phyloP scores from a whole-genome alignment of 2,888 invertebrate species.

The Xylocampa areola region DNA sequence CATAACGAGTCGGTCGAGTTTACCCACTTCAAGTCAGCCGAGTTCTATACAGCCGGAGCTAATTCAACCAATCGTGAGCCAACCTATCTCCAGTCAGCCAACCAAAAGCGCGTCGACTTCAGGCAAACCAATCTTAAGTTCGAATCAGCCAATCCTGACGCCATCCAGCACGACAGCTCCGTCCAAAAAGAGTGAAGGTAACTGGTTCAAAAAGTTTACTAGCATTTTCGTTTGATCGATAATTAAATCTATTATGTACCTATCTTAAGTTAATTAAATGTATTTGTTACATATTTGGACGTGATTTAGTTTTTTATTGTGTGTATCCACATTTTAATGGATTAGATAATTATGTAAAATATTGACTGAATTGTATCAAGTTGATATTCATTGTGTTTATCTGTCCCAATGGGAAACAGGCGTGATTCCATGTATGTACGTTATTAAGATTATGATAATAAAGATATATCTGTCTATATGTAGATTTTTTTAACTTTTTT shows the following conservation, averaged over 20 bases:
- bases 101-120: background rate
- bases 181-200: background rate
- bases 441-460: too few species aligned
- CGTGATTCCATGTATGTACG: too few species aligned
- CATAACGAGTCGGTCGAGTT: background rate
- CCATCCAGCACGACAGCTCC: background rate
- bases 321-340: too few species aligned
- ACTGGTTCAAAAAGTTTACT: slow-evolving; percentile 16
- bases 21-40: background rate
- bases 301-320: too few species aligned
- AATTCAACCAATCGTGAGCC: slow-evolving; percentile 11
- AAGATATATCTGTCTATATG: too few species aligned
- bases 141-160: background rate
- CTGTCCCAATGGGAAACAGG: too few species aligned
- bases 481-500: too few species aligned
- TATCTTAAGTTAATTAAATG: slow-evolving; percentile 11
- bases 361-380: too few species aligned
- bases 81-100: slow-evolving; percentile 16
- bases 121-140: slow-evolving; percentile 1
- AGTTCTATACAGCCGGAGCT: slow-evolving; percentile 2
- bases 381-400: too few species aligned
- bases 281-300: slow-evolving; percentile 4
- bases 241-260: background rate
- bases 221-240: slow-evolving; percentile 19
- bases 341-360: too few species aligned